Conservation (phyloP, 1,140 invertebrate genomes). For the Drosophila nebulosa region DNA sequence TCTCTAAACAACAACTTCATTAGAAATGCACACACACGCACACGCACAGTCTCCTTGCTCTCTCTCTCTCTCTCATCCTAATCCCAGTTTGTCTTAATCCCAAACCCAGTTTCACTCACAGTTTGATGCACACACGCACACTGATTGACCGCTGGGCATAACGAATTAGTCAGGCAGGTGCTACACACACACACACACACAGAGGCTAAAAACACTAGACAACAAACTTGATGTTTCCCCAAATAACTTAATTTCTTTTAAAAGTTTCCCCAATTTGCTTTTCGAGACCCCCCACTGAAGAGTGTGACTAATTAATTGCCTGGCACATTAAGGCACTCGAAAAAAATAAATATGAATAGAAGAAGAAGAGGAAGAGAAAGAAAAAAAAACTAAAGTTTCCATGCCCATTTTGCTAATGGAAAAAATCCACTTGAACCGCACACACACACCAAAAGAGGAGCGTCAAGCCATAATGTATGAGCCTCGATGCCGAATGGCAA, state of each 20-base stretch:
- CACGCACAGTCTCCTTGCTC: background rate
- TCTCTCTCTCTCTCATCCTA: background rate
- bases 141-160: conserved; percentile 11
- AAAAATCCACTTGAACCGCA: conserved; percentile 29
- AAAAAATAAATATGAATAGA: conserved; percentile 8
- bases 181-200: background rate
- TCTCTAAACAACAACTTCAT: conserved; percentile 61
- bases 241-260: background rate
- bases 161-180: conserved; percentile 5
- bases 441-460: conserved; percentile 24
- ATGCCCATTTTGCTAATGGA: conserved; percentile 21
- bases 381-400: conserved; percentile 36
- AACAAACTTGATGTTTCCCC: background rate
- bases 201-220: background rate
- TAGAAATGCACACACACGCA: conserved; percentile 61
- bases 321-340: conserved; percentile 35
- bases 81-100: conserved; percentile 12
- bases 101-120: conserved; percentile 1
- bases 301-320: conserved; percentile 71
- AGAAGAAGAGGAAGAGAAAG: background rate
- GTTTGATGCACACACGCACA: conserved; percentile 7
- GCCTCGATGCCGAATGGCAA: background rate
- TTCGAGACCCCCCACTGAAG: conserved; percentile 35
- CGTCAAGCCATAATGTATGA: conserved; percentile 49
- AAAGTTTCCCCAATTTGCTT: background rate